Percentiles rank a stretch among this genome's conserved stretches.
Evolutionary conservation across 1,140 invertebrate species (phyloP).

Genomic region (Neomicropteryx cornuta): DNA sequence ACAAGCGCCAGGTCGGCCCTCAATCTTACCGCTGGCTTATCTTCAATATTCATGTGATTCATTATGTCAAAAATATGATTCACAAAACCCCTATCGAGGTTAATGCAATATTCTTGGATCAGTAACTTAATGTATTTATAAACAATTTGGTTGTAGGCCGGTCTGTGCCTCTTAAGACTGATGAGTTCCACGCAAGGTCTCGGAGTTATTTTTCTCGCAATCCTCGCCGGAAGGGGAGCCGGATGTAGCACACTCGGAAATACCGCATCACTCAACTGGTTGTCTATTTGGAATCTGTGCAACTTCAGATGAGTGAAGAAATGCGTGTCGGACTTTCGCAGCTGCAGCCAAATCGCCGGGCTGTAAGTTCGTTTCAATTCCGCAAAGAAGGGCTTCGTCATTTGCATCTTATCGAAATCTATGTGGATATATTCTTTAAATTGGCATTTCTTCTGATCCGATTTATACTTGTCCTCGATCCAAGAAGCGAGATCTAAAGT

Average conservation of each 20-base stretch:
- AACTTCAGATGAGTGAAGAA: slow-evolving; percentile 57
- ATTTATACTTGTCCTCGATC: slow-evolving; percentile 69
- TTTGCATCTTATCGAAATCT: slow-evolving; percentile 75
- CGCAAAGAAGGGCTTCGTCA: slow-evolving; percentile 78
- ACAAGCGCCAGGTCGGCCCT: slow-evolving; percentile 46
- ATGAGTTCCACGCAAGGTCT: slow-evolving; percentile 61
- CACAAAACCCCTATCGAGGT: slow-evolving; percentile 64
- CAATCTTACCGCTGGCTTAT: slow-evolving; percentile 38
- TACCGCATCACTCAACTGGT: slow-evolving; percentile 64
- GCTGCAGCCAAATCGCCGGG: slow-evolving; percentile 67
- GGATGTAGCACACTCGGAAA: slow-evolving; percentile 68
- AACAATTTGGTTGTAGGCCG: slow-evolving; percentile 43
- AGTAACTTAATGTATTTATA: slow-evolving; percentile 62
- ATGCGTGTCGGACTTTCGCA: slow-evolving; percentile 56
- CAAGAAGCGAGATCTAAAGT: slow-evolving; percentile 66
- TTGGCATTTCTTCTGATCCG: slow-evolving; percentile 56
- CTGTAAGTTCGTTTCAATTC: slow-evolving; percentile 61
- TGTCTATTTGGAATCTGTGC: slow-evolving; percentile 63
- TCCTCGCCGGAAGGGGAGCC: slow-evolving; percentile 22
- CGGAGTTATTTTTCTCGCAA: slow-evolving; percentile 28
- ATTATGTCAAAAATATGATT: slow-evolving; percentile 49
- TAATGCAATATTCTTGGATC: slow-evolving; percentile 60
- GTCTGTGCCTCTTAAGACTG: slow-evolving; percentile 46
- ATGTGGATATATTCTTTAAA: slow-evolving; percentile 68
- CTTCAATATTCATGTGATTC: slow-evolving; percentile 40